These are phyloP conservation scores for Phyllopteryx taeniolatus DNA, from an alignment of 2,113 vertebrate genomes.

Conservation along the genomic window DNA sequence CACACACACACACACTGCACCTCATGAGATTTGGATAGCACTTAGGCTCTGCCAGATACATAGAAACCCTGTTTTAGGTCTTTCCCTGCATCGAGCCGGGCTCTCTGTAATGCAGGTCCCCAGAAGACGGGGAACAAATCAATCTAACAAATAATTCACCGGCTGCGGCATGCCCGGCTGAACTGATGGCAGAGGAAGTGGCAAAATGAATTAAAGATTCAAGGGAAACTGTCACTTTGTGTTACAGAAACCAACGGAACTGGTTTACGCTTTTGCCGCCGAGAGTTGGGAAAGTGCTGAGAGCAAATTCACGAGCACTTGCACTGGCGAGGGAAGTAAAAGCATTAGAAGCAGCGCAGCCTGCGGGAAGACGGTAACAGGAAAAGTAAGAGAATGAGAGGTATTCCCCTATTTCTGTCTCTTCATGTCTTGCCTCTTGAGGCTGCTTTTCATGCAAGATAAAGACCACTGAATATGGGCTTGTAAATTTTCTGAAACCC, in stretches of 20 bases:
- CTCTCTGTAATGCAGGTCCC: slow-evolving; percentile 39
- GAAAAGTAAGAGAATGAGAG: slow-evolving; percentile 27
- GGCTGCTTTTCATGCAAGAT: slow-evolving; percentile 48
- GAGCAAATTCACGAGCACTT: slow-evolving; percentile 74
- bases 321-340: slow-evolving; percentile 60
- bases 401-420: slow-evolving; percentile 51
- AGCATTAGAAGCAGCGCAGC: slow-evolving; percentile 66
- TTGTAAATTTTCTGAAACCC: slow-evolving; percentile 36
- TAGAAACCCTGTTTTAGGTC: slow-evolving; percentile 73
- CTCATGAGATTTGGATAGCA: slow-evolving; percentile 44
- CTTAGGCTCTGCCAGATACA: slow-evolving; percentile 64
- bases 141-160: slow-evolving; percentile 87
- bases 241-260: slow-evolving; percentile 81
- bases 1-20: slow-evolving; percentile 12
- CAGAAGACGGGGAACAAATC: slow-evolving; percentile 72
- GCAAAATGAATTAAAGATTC: slow-evolving; percentile 89
- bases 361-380: slow-evolving; percentile 16
- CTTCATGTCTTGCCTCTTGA: slow-evolving; percentile 39
- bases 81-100: slow-evolving; percentile 41
- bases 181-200: slow-evolving; percentile 85
- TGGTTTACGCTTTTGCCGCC: slow-evolving; percentile 72
- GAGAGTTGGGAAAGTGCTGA: slow-evolving; percentile 76
- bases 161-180: slow-evolving; percentile 78
- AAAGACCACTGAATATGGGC: slow-evolving; percentile 26
- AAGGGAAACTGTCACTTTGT: slow-evolving; percentile 86